phyloP scores from a whole-genome alignment of 2,888 invertebrate genomes.

The Sarcophaga caerulescens region DNA sequence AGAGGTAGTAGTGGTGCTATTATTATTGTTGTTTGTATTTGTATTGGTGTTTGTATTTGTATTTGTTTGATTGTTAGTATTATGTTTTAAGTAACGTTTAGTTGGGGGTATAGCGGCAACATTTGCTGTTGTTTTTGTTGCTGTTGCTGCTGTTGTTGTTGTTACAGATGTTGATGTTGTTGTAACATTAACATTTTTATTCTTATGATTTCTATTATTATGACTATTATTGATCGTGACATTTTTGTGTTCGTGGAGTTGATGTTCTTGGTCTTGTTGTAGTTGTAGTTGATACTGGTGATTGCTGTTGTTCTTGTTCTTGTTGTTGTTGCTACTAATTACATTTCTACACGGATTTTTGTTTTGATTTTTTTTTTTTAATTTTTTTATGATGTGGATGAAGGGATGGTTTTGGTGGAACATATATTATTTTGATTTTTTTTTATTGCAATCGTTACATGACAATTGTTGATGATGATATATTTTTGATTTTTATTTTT shows the following conservation, averaged over 20 bases:
- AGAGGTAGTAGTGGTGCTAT: slow-evolving; percentile 60
- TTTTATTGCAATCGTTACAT: slow-evolving; percentile 42
- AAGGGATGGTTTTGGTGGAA: slow-evolving; percentile 54
- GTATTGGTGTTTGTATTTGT: slow-evolving; percentile 65
- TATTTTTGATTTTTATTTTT: slow-evolving; percentile 23
- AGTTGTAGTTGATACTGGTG: slow-evolving; percentile 56
- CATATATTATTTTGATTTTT: slow-evolving; percentile 37
- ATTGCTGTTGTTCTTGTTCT: slow-evolving; percentile 66
- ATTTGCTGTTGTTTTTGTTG: slow-evolving; percentile 41
- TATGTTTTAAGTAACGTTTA: slow-evolving; percentile 71
- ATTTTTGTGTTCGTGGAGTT: slow-evolving; percentile 43
- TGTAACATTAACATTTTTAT: slow-evolving; percentile 47
- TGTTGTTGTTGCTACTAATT: slow-evolving; percentile 77
- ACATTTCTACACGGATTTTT: slow-evolving; percentile 75
- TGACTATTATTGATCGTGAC: slow-evolving; percentile 62
- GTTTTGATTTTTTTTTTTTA: slow-evolving; percentile 61
- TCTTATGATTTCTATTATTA: slow-evolving; percentile 52
- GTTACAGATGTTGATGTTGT: slow-evolving; percentile 17
- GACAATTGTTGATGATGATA: slow-evolving; percentile 57
- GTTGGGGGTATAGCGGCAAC: slow-evolving; percentile 66
- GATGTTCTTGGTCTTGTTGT: slow-evolving; percentile 63
- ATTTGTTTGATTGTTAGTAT: slow-evolving; percentile 68
- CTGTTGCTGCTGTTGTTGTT: slow-evolving; percentile 53
- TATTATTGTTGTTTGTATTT: slow-evolving; percentile 57
- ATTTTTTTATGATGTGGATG: slow-evolving; percentile 63